Conservation (phyloP, 2,797 vertebrate species). For the Diplodus sargus region DNA sequence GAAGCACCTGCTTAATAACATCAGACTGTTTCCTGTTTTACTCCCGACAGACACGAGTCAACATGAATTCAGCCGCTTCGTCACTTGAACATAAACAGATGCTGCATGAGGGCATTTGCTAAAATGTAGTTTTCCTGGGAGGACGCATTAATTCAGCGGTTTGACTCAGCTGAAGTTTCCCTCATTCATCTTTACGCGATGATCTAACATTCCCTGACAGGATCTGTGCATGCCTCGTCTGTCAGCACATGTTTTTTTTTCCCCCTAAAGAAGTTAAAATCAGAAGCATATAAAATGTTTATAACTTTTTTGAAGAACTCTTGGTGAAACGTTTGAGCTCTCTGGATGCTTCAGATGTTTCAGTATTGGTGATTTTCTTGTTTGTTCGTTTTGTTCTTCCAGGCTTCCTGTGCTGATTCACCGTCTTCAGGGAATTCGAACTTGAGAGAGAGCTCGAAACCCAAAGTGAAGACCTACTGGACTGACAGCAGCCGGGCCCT, state of each 20-base stretch:
- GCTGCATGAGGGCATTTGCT: conserved; percentile 1
- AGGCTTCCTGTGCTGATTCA: conserved; percentile 89
- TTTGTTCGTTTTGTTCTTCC: conserved; percentile 52
- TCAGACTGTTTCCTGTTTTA: too few species aligned
- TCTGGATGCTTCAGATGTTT: background rate
- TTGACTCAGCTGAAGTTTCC: background rate
- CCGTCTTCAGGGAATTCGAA: conserved; percentile 85
- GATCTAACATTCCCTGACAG: background rate
- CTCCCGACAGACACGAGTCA: background rate
- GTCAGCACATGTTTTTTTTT: background rate
- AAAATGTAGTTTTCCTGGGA: background rate
- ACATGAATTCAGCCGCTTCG: background rate
- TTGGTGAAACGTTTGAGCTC: background rate
- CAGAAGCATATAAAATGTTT: too few species aligned
- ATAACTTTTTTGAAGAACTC: background rate
- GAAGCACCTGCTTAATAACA: background rate
- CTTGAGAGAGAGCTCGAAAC: conserved; percentile 88
- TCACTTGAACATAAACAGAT: background rate
- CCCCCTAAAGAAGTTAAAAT: too few species aligned
- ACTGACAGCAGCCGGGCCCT: conserved; percentile 91
- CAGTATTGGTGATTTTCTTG: background rate
- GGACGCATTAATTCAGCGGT: too few species aligned
- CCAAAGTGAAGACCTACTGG: conserved; percentile 92
- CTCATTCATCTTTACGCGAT: background rate
- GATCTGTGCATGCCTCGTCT: background rate